Base-by-base conservation (phyloP, 2,888 invertebrate genomes). In the Bedellia somnulentella region DNA sequence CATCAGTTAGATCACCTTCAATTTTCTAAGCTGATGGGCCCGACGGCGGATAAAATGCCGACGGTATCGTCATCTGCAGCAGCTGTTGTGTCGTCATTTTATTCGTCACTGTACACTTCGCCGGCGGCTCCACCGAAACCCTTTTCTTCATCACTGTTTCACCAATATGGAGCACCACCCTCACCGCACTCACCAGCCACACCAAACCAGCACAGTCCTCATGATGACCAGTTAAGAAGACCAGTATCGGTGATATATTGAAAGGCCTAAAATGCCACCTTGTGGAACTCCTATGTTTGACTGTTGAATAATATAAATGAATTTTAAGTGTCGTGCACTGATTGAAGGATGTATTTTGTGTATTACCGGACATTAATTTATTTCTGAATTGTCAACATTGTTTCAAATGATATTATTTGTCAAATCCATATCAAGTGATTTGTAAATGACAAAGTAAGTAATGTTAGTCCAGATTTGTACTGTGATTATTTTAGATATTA, bases 211-310 rank as follows among this genome's bases (percentile, higher is more conserved):
- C 71, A 73, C 57, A 71, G 71, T 58, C 73, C 75, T 1, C 61
- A 78, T 41, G 79, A 80, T 40, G 80, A 80, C 44, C 78, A 83
- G 47, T 75, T 86, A 3, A 61, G 85, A 49, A 80, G 86, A 63
- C 84, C 86, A 1, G 84, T 86, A 21, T 80, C 86, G 35, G 85
- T 87, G 44, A 82, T 85, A 66, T 85, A 83, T 73, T 86, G 81
- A 73, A 73, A 24, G 30, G 17, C 11, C n/a, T 45, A 48, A 64
- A 49, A 52, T 42, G 60, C 59, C 60, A 50, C 34, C 41, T 41
- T 36, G 39, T 37, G 35, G 28, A 35, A n/a, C n/a, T n/a, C n/a
- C n/a, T n/a, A n/a, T n/a, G n/a, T n/a, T 37, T 43, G 41, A 31
- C 39, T 41, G 41, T 42, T n/a, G n/a, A n/a, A n/a, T n/a, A n/a